Conservation (phyloP, 2,888 invertebrate genomes). For the Loripinus fragilis region DNA sequence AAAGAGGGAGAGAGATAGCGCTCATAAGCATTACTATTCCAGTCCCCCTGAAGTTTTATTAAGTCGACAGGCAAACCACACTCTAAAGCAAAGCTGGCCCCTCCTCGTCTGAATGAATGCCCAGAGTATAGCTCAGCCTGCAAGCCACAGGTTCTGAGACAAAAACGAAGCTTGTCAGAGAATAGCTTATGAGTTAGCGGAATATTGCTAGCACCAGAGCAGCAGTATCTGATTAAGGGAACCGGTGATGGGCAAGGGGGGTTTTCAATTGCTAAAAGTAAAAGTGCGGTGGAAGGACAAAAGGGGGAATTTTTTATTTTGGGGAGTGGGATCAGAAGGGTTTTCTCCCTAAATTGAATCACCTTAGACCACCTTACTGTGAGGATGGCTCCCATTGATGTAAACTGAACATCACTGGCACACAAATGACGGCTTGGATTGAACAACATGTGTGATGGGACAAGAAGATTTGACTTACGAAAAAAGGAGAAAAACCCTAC, state of each 20-base stretch:
- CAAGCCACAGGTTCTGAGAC: neutral
- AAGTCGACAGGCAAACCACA: too few species aligned
- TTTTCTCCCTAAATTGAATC: too few species aligned
- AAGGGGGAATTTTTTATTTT: too few species aligned
- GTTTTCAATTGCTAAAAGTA: neutral
- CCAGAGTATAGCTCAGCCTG: neutral
- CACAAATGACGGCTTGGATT: neutral
- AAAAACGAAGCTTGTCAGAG: neutral
- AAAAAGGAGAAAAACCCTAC: too few species aligned
- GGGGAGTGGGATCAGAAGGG: too few species aligned
- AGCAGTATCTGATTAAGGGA: neutral
- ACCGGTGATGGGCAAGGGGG: neutral
- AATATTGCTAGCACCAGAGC: neutral
- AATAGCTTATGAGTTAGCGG: neutral
- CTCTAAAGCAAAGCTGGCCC: too few species aligned
- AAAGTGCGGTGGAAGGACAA: too few species aligned
- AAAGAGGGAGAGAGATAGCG: too few species aligned
- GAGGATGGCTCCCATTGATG: conserved; percentile 8
- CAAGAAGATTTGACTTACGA: too few species aligned
- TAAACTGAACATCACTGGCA: too few species aligned
- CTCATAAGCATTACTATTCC: too few species aligned
- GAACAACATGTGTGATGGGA: neutral
- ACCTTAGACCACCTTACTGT: neutral
- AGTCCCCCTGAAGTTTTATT: too few species aligned
- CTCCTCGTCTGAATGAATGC: neutral